Percentiles rank a stretch among this genome's conserved stretches.
Evolutionary conservation across 2,888 invertebrate species (phyloP).

Genomic region (Nomada ferruginata): DNA sequence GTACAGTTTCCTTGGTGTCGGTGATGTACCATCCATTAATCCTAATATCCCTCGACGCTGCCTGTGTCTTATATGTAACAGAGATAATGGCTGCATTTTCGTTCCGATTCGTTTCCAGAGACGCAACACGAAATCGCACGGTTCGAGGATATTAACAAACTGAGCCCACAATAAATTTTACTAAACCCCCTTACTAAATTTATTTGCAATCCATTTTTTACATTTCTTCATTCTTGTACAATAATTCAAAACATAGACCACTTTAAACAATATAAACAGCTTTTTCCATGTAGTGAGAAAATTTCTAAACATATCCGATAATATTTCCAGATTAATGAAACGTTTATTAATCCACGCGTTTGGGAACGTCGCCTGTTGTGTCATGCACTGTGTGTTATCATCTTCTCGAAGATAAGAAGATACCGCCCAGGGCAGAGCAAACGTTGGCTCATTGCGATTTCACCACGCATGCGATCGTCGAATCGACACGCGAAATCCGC

Average conservation of each 20-base stretch:
- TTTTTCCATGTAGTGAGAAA: neutral
- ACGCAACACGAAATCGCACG: too few species aligned
- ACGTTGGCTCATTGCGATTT: slow-evolving; percentile 52
- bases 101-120: neutral
- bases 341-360: neutral
- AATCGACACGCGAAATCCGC: slow-evolving; percentile 45
- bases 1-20: neutral
- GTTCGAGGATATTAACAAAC: too few species aligned
- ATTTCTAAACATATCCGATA: neutral
- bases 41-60: slow-evolving; percentile 35
- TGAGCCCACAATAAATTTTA: too few species aligned
- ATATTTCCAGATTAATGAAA: too few species aligned
- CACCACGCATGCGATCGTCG: slow-evolving; percentile 26
- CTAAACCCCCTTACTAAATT: too few species aligned
- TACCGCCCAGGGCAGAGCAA: slow-evolving; percentile 7
- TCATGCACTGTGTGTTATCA: neutral
- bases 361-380: neutral
- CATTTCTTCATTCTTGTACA: too few species aligned
- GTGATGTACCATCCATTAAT: slow-evolving; percentile 50
- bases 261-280: neutral
- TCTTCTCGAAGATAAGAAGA: neutral
- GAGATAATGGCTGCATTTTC: slow-evolving; percentile 18
- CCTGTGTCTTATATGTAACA: slow-evolving; percentile 13
- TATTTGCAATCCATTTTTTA: too few species aligned
- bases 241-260: too few species aligned